These are phyloP conservation scores for Ochropleura plecta DNA, from an alignment of 2,888 invertebrate genomes.

Conservation along the genomic window DNA sequence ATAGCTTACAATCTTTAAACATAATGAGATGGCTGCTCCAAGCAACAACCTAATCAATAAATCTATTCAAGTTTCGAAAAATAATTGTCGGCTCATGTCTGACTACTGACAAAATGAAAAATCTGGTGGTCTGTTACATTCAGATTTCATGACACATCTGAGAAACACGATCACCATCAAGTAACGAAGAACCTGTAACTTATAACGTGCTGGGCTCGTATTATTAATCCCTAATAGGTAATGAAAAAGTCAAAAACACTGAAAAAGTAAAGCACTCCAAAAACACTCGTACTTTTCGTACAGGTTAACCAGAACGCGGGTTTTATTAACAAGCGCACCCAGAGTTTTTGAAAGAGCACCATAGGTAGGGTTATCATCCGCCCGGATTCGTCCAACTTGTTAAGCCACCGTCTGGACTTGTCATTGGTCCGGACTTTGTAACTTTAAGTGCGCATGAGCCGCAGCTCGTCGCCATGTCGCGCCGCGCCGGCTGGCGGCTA, in stretches of 20 bases:
- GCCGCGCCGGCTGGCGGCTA: too few relatives aligned
- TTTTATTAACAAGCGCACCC: not conserved
- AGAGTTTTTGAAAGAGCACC: not conserved
- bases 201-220: not conserved
- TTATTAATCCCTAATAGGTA: not conserved
- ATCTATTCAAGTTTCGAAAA: not conserved
- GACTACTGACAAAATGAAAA: not conserved
- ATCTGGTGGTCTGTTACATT: constrained; percentile 4
- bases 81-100: not conserved
- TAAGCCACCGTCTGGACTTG: not conserved
- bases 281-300: not conserved
- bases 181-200: not conserved
- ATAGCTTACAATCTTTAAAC: constrained; percentile 15
- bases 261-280: not conserved
- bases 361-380: not conserved
- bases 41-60: not conserved
- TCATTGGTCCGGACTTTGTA: not conserved
- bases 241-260: not conserved
- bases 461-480: too few relatives aligned
- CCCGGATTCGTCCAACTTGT: too few relatives aligned
- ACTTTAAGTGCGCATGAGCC: not conserved
- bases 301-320: not conserved
- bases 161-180: constrained; percentile 17
- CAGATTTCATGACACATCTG: constrained; percentile 27
- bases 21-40: not conserved